These are phyloP conservation scores for Cosmia pyralina DNA, from an alignment of 2,888 invertebrate genomes.

Conservation along the genomic window DNA sequence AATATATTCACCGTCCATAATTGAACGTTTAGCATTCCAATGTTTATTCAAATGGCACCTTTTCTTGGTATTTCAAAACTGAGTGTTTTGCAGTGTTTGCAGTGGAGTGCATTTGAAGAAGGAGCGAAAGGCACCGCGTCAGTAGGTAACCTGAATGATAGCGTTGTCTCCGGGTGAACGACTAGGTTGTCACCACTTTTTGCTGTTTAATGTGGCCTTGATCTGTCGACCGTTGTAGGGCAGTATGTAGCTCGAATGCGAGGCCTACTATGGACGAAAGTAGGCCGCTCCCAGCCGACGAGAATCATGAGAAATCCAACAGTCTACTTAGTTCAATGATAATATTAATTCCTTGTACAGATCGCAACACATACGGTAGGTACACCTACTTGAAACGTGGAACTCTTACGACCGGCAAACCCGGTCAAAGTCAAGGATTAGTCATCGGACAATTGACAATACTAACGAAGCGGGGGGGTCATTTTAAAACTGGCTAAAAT, in stretches of 20 bases:
- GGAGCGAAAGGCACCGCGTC: constrained; percentile 63
- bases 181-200: constrained; percentile 75
- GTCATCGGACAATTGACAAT: constrained; percentile 32
- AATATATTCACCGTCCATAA: constrained; percentile 17
- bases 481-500: constrained; percentile 26
- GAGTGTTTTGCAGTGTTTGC: constrained; percentile 47
- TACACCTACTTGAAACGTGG: constrained; percentile 51
- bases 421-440: constrained; percentile 26
- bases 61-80: constrained; percentile 37
- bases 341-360: constrained; percentile 66
- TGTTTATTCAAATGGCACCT: constrained; percentile 9
- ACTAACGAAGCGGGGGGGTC: neutral
- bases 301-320: constrained; percentile 82
- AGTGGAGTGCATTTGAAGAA: constrained; percentile 66
- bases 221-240: constrained; percentile 80
- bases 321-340: constrained; percentile 68
- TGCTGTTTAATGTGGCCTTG: constrained; percentile 78
- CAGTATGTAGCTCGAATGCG: constrained; percentile 75
- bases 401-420: constrained; percentile 36
- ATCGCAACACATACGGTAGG: constrained; percentile 58
- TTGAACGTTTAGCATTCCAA: constrained; percentile 25
- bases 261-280: constrained; percentile 80
- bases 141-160: constrained; percentile 79
- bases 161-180: constrained; percentile 78
- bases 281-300: constrained; percentile 79